Evolutionary conservation across 2,888 invertebrate genomes (phyloP).

Genomic region (Pammene aurita): DNA sequence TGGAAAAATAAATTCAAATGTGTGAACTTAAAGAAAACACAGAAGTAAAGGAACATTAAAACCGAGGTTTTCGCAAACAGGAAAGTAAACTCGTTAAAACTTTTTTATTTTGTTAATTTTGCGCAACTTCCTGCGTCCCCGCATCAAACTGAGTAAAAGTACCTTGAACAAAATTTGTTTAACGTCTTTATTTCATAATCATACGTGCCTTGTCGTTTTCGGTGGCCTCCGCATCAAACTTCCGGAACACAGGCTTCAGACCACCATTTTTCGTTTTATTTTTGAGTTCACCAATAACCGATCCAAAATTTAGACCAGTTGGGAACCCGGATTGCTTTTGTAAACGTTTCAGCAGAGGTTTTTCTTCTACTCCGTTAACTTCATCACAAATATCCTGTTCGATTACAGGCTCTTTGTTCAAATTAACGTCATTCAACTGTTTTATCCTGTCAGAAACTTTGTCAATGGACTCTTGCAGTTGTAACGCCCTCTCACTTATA

Average conservation of each 20-base stretch:
- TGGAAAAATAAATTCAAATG: neutral
- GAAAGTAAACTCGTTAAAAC: slow-evolving; percentile 37
- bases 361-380: slow-evolving; percentile 50
- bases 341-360: slow-evolving; percentile 63
- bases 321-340: slow-evolving; percentile 71
- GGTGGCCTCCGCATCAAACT: slow-evolving; percentile 67
- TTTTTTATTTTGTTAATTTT: slow-evolving; percentile 35
- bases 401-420: slow-evolving; percentile 26
- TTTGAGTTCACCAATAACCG: slow-evolving; percentile 76
- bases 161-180: slow-evolving; percentile 27
- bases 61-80: slow-evolving; percentile 28
- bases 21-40: neutral
- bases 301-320: slow-evolving; percentile 71
- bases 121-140: slow-evolving; percentile 37
- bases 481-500: slow-evolving; percentile 57
- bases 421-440: slow-evolving; percentile 50
- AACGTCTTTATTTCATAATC: slow-evolving; percentile 27
- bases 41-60: slow-evolving; percentile 17
- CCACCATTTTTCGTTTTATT: slow-evolving; percentile 72
- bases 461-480: slow-evolving; percentile 60
- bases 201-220: slow-evolving; percentile 69
- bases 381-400: slow-evolving; percentile 38
- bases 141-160: slow-evolving; percentile 26
- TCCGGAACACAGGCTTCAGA: slow-evolving; percentile 76
- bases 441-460: slow-evolving; percentile 61